These are phyloP conservation scores for Branchipolynoe longqiensis DNA, from an alignment of 2,888 invertebrate genomes.

Conservation along the genomic window DNA sequence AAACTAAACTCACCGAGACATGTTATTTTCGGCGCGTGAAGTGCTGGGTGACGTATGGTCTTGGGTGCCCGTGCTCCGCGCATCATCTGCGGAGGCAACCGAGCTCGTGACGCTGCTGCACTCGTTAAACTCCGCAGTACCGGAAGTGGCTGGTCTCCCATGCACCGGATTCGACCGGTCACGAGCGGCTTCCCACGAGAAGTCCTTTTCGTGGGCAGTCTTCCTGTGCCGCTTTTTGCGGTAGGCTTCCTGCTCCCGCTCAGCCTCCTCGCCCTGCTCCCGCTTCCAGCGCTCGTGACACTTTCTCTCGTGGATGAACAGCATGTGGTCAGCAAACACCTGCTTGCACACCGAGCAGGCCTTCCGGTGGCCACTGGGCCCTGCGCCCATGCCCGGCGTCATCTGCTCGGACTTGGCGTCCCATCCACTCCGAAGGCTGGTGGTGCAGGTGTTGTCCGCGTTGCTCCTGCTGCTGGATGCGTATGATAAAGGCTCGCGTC, in stretches of 20 bases:
- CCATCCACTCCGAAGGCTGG: too few species aligned
- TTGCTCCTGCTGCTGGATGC: too few species aligned
- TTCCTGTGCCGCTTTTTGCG: constrained; percentile 10
- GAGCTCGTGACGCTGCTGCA: not conserved
- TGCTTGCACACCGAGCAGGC: constrained; percentile 45
- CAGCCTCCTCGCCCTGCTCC: constrained; percentile 41
- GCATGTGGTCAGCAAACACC: constrained; percentile 46
- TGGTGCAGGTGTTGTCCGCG: too few species aligned
- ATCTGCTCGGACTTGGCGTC: not conserved
- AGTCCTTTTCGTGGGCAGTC: not conserved
- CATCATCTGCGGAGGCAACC: too few species aligned
- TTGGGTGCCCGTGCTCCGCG: not conserved
- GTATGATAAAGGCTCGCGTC: too few species aligned
- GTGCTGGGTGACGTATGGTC: not conserved
- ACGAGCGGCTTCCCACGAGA: constrained; percentile 8
- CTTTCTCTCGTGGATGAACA: constrained; percentile 46
- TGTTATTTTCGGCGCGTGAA: not conserved
- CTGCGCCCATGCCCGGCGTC: not conserved
- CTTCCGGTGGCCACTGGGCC: constrained; percentile 26
- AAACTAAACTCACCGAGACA: constrained; percentile 31
- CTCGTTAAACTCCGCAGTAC: too few species aligned
- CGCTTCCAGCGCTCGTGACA: constrained; percentile 38
- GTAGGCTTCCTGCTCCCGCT: constrained; percentile 24
- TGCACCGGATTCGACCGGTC: constrained; percentile 16
- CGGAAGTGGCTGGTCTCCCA: not conserved